Conservation (phyloP, 2,113 vertebrate species). For the Cichladusa arquata region DNA sequence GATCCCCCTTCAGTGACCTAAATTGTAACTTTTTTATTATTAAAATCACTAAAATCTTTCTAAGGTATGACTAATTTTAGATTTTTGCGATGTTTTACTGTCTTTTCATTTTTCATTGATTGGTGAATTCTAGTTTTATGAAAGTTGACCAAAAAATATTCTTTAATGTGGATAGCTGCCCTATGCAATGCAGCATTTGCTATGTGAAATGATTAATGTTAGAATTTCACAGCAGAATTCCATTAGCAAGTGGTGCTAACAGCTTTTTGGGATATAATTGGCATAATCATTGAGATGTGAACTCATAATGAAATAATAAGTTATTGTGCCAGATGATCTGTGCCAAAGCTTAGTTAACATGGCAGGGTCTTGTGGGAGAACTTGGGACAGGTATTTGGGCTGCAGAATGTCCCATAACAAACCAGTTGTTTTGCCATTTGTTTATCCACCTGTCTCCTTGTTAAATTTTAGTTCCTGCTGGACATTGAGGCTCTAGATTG, state of each 20-base stretch:
- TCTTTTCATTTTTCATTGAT: background rate
- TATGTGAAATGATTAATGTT: background rate
- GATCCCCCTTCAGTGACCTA: conserved; percentile 53
- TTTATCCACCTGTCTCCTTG: background rate
- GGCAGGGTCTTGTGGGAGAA: background rate
- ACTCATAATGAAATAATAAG: background rate
- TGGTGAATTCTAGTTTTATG: conserved; percentile 45
- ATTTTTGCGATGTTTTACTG: conserved; percentile 45
- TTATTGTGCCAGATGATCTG: background rate
- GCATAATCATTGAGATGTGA: background rate
- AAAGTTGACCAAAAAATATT: background rate
- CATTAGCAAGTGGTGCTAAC: background rate
- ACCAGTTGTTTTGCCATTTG: background rate
- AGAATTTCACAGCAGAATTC: conserved; percentile 1
- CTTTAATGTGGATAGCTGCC: background rate
- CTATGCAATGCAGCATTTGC: background rate
- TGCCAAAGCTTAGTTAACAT: background rate
- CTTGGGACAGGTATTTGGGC: background rate
- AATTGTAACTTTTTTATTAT: conserved; percentile 63
- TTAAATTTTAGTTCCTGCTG: background rate
- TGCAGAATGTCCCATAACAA: background rate
- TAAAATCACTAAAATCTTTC: conserved; percentile 56
- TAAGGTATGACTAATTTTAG: conserved; percentile 68
- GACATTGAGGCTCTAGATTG: background rate
- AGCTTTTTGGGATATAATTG: conserved; percentile 14